Percentiles rank a stretch among this genome's conserved stretches.
Evolutionary conservation across 2,888 invertebrate species (phyloP).

Genomic region (Tipula unca): DNA sequence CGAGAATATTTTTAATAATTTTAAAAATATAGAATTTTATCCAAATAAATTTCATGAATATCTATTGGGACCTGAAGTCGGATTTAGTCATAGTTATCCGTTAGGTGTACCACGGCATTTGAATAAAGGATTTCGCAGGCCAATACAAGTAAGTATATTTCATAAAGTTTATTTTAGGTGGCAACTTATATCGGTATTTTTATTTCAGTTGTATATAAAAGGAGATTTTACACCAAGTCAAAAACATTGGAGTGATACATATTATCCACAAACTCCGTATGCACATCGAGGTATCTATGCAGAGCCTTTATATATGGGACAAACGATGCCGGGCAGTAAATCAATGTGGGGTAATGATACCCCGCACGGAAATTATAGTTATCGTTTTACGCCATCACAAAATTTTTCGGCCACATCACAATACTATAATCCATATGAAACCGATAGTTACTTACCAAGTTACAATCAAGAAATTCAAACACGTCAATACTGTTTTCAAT

Average conservation of each 20-base stretch:
- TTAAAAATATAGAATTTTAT: slow-evolving; percentile 73
- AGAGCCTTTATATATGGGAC: slow-evolving; percentile 26
- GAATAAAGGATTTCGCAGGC: slow-evolving; percentile 81
- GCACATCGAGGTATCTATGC: slow-evolving; percentile 48
- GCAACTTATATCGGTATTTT: neutral
- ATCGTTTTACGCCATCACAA: slow-evolving; percentile 42
- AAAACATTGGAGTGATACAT: slow-evolving; percentile 55
- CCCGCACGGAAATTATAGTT: slow-evolving; percentile 41
- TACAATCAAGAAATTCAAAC: slow-evolving; percentile 41
- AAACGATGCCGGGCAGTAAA: slow-evolving; percentile 33
- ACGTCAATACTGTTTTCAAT: slow-evolving; percentile 41
- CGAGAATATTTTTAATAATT: slow-evolving; percentile 64
- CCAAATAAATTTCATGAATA: slow-evolving; percentile 92
- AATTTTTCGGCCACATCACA: slow-evolving; percentile 35
- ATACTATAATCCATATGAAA: slow-evolving; percentile 41
- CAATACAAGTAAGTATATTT: slow-evolving; percentile 51
- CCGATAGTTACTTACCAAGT: slow-evolving; percentile 41
- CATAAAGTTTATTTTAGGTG: neutral
- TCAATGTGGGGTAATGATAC: slow-evolving; percentile 30
- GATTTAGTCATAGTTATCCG: slow-evolving; percentile 83
- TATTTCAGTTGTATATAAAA: slow-evolving; percentile 10
- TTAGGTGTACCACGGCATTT: slow-evolving; percentile 74
- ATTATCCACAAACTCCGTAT: slow-evolving; percentile 53
- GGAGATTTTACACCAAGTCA: slow-evolving; percentile 55
- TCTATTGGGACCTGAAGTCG: slow-evolving; percentile 80